Conservation (phyloP, 1,140 invertebrate genomes). For the Apocrypta bakeri region DNA sequence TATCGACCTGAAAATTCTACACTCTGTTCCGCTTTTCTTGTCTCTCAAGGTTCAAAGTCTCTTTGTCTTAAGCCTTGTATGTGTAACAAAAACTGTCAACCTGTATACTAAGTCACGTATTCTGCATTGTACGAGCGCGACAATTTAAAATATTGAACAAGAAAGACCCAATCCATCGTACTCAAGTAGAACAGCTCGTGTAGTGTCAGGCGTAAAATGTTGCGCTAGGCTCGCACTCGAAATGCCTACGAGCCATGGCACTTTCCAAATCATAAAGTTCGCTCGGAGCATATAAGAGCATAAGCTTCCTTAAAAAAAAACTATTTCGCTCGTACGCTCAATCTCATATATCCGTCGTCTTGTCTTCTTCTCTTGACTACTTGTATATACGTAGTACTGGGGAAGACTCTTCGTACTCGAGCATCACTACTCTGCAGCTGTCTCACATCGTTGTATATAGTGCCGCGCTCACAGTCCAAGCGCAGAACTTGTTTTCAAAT, state of each 20-base stretch:
- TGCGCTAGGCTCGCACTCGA: too few relatives aligned
- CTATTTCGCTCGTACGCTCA: neutral
- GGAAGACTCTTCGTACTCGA: neutral
- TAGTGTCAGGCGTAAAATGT: neutral
- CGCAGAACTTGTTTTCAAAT: slow-evolving; percentile 41
- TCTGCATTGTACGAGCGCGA: too few relatives aligned
- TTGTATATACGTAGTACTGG: too few relatives aligned
- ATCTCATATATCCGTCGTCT: neutral
- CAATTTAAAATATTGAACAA: too few relatives aligned
- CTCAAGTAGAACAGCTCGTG: neutral
- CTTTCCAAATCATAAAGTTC: neutral
- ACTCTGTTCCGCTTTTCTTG: too few relatives aligned
- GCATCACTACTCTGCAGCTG: slow-evolving; percentile 50
- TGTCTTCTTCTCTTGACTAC: neutral
- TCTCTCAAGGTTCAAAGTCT: too few relatives aligned
- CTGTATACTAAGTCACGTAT: too few relatives aligned
- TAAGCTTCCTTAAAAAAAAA: neutral
- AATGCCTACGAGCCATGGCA: too few relatives aligned
- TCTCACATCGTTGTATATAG: slow-evolving; percentile 33
- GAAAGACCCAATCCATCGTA: neutral
- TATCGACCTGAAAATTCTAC: too few relatives aligned
- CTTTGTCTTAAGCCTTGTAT: too few relatives aligned
- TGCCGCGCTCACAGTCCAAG: neutral
- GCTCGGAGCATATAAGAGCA: neutral
- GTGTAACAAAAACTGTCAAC: too few relatives aligned